Base-by-base conservation (phyloP, 2,113 vertebrate genomes). In the Romanogobio albipinnatus region DNA sequence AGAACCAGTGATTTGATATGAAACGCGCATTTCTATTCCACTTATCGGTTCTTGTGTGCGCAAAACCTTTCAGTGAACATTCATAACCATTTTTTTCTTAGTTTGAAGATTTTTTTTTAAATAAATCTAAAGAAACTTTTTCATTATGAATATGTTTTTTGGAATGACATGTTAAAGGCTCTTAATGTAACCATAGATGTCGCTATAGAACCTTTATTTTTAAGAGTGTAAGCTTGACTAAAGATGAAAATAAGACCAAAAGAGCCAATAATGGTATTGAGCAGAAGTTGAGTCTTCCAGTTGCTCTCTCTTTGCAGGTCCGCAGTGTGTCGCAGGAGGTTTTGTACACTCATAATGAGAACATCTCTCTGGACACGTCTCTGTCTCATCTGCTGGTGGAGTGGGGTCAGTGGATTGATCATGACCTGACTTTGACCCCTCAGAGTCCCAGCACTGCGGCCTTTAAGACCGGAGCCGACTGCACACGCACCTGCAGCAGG, bases 391-490 rank as follows among this genome's bases (percentile, higher is more conserved):
- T 96, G 88, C 87, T 95, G 88, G 95, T 95, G 45, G 95, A 95
- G 84, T 95, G 95, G 95, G 95, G 95, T 61, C 95, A 96, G 91
- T 95, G 95, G 95, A 93, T 96, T 26, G 95, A 95, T 87, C 95
- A 96, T 3, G 95, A 96, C 78, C 24, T 96, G 77, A 93, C 92
- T 29, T 89, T 95, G 89, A 96, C 95, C 0, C 95, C 95, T 22
- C 95, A 95, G 90, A 95, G 93, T 64, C 90, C 91, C 77, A 95
- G 95, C 45, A 94, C 92, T 0, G 84, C 93, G 0, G 89, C 93
- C 61, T 96, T 95, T 86, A 93, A 83, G 87, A 93, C 92, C 0
- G 93, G 93, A 47, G 90, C 90, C 0, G 94, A 96, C 91, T 95
- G 95, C 70, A 92, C 90, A 1, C 93, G 49, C 58, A 93, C 90